Percentiles rank a stretch among this genome's conserved stretches.
These are phyloP conservation scores for Paraescarpia echinospica DNA, from an alignment of 1,140 invertebrate species.

Conservation along the genomic window DNA sequence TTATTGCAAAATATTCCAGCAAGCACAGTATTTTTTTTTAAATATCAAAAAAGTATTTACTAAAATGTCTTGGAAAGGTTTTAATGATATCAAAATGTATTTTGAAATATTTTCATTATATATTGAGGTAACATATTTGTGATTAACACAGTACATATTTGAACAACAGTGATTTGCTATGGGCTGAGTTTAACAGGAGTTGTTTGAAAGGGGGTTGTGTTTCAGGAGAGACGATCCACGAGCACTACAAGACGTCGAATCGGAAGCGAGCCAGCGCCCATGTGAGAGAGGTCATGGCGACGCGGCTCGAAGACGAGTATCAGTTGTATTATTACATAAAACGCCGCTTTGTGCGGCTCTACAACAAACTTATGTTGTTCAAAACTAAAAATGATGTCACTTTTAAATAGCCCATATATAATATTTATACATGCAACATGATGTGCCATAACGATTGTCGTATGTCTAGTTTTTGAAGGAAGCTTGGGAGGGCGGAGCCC, in stretches of 20 bases:
- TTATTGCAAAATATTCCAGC: too few relatives aligned
- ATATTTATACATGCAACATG: background rate
- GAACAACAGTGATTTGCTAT: too few relatives aligned
- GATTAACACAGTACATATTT: too few relatives aligned
- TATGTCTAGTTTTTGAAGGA: background rate
- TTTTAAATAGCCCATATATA: background rate
- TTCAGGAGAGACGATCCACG: background rate
- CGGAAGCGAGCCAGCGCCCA: background rate
- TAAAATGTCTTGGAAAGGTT: too few relatives aligned
- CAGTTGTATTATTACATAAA: background rate
- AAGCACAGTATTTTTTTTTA: too few relatives aligned
- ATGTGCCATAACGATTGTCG: background rate
- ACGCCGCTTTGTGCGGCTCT: background rate
- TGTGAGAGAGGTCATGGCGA: background rate
- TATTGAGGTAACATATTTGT: too few relatives aligned
- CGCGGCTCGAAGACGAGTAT: background rate
- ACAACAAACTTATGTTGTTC: background rate
- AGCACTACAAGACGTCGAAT: background rate
- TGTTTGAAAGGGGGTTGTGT: too few relatives aligned
- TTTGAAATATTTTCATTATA: too few relatives aligned
- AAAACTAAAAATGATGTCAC: background rate
- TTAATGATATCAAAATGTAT: too few relatives aligned
- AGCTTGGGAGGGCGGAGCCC: too few relatives aligned
- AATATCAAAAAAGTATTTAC: too few relatives aligned
- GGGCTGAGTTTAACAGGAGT: too few relatives aligned